These are phyloP conservation scores for Drosophila neutralis DNA, from an alignment of 2,888 invertebrate genomes.

Conservation along the genomic window DNA sequence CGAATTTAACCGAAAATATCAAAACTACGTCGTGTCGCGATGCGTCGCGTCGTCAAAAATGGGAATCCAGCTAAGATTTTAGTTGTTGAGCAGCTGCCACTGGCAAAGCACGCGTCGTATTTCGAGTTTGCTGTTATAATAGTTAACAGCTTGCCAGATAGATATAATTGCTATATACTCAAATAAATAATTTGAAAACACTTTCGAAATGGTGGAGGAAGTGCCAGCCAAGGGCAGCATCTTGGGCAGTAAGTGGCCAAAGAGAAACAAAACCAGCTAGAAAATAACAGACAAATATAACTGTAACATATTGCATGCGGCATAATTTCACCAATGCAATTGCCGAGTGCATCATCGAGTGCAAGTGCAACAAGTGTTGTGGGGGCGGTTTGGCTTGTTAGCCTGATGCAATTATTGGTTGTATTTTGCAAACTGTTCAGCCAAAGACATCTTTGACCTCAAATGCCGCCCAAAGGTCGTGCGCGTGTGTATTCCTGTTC, in stretches of 20 bases:
- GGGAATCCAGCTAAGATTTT: constrained; percentile 46
- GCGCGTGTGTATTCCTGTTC: constrained; percentile 30
- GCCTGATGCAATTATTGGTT: constrained; percentile 40
- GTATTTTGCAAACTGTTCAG: constrained; percentile 12
- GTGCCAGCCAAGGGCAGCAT: constrained; percentile 87
- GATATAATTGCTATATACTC: background rate
- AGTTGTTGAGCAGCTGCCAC: constrained; percentile 74
- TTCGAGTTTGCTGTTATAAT: constrained; percentile 19
- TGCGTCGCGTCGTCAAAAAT: constrained; percentile 29
- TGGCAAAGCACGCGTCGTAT: constrained; percentile 62
- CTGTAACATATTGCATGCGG: constrained; percentile 8
- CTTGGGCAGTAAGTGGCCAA: constrained; percentile 86
- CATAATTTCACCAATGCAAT: constrained; percentile 50
- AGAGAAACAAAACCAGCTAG: background rate
- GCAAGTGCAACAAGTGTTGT: constrained; percentile 71
- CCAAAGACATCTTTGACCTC: constrained; percentile 60
- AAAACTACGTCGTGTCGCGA: constrained; percentile 24
- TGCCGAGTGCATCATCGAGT: constrained; percentile 52
- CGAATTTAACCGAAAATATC: constrained; percentile 51
- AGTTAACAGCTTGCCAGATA: background rate
- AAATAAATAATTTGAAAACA: constrained; percentile 17
- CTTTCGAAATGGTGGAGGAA: constrained; percentile 85
- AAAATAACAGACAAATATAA: background rate
- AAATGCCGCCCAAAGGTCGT: constrained; percentile 62
- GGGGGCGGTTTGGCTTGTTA: background rate